Evolutionary conservation across 2,113 vertebrate species (phyloP), one percentile per base, ranked within the genome.

Genomic region (Noctilio leporinus): DNA sequence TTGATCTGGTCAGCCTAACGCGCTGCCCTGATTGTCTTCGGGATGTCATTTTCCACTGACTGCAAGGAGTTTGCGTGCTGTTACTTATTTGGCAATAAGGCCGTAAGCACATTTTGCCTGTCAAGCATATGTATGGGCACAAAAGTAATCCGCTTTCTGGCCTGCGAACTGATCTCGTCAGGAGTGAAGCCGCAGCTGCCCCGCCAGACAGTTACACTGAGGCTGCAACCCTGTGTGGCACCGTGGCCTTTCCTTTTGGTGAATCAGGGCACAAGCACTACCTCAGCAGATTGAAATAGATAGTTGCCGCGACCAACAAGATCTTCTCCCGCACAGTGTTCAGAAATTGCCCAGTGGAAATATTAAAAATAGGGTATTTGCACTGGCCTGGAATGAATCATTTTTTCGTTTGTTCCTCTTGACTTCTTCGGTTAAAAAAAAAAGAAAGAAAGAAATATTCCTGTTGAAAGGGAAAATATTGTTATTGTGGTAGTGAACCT

Each of bases 71-170:
- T 95, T 53, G 30, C 17, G 69, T 73, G 51, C 89, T 97, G 78
- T 96, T 97, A 92, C 95, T 97, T 98, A 96, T 96, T 98, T 97
- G 97, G 95, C 97, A 97, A 95, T 97, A 91, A 98, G 92, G 70
- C 96, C 81, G 64, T 94, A 97, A 98, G 96, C 97, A 97, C 94
- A 93, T 98, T 98, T 98, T 98, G 96, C 97, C 97, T 97, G 97
- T 98, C 98, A 98, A 98, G 97, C 98, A 97, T 98, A 98, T 97
- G 98, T 97, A 98, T 97, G 97, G 97, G 98, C 97, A 98, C 96
- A 98, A 98, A 97, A 93, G 80, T 96, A 98, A 98, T 98, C 97
- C 98, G 96, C 97, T 96, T 96, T 96, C 97, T 96, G 97, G 97
- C 97, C 97, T 97, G 90, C 87, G 77, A 97, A 97, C 97, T 97